Conservation (phyloP, 2,888 invertebrate genomes). For the Xylota segnis region DNA sequence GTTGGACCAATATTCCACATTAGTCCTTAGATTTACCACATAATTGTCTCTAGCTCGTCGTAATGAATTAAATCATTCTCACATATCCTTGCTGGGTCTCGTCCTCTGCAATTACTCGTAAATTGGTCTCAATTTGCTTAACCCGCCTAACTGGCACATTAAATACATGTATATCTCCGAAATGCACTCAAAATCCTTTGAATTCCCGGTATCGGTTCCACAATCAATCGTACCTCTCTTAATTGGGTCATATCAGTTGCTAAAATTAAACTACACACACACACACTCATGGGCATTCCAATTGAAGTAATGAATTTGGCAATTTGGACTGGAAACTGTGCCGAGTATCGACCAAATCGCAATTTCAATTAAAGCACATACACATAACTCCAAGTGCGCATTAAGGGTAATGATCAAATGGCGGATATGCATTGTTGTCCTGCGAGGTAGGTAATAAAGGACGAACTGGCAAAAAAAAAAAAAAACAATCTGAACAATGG, state of each 20-base stretch:
- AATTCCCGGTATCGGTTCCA: conserved; percentile 14
- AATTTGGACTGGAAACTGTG: conserved; percentile 32
- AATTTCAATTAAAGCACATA: conserved; percentile 69
- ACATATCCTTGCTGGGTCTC: too few species aligned
- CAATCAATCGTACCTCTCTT: conserved; percentile 28
- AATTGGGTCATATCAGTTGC: conserved; percentile 68
- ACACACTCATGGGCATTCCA: conserved; percentile 38
- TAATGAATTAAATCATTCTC: too few species aligned
- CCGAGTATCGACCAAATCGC: conserved; percentile 39
- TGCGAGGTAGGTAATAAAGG: not conserved
- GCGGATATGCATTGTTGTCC: conserved; percentile 52
- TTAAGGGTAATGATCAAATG: conserved; percentile 71
- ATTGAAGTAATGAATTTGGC: conserved; percentile 67
- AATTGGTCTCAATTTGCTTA: conserved; percentile 1
- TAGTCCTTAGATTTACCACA: too few species aligned
- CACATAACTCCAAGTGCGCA: conserved; percentile 67
- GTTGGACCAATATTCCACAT: too few species aligned
- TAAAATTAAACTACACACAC: conserved; percentile 45
- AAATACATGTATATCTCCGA: conserved; percentile 40
- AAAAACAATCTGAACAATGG: conserved; percentile 52
- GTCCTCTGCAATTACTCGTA: too few species aligned
- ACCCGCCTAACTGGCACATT: conserved; percentile 34
- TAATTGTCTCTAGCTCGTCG: too few species aligned
- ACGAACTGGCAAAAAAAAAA: not conserved
- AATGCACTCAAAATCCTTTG: conserved; percentile 22